Conservation (phyloP, 2,888 invertebrate genomes). For the Drosophila neotestacea region DNA sequence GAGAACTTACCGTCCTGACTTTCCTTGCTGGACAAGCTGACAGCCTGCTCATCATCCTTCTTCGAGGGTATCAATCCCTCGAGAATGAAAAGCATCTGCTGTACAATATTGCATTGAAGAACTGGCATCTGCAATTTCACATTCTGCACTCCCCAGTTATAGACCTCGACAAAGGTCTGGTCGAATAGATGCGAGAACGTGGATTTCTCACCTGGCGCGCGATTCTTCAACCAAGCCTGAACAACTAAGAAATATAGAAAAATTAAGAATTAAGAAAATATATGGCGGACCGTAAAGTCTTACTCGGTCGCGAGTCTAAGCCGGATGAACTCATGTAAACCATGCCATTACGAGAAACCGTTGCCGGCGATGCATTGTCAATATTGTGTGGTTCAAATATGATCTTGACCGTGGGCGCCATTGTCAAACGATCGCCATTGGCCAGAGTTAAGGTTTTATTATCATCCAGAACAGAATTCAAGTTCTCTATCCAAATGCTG, state of each 20-base stretch:
- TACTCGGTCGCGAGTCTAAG: slow-evolving; percentile 94
- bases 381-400: slow-evolving; percentile 99
- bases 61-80: slow-evolving; percentile 94
- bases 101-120: slow-evolving; percentile 95
- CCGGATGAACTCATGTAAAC: slow-evolving; percentile 99
- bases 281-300: slow-evolving; percentile 16
- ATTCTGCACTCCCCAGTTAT: slow-evolving; percentile 94
- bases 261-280: background rate
- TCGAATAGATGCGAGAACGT: slow-evolving; percentile 92
- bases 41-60: slow-evolving; percentile 87
- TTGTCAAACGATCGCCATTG: slow-evolving; percentile 96
- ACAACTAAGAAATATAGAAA: slow-evolving; percentile 87
- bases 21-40: slow-evolving; percentile 85
- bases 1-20: slow-evolving; percentile 86
- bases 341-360: slow-evolving; percentile 97
- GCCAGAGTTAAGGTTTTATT: slow-evolving; percentile 97
- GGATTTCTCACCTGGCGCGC: slow-evolving; percentile 87
- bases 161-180: slow-evolving; percentile 90
- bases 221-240: slow-evolving; percentile 92
- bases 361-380: slow-evolving; percentile 98
- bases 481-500: slow-evolving; percentile 99
- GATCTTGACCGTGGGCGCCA: slow-evolving; percentile 97
- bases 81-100: slow-evolving; percentile 93
- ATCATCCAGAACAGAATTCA: slow-evolving; percentile 98
- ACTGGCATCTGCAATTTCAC: slow-evolving; percentile 93